Base-by-base conservation (phyloP, 2,888 invertebrate genomes). In the Aproaerema taeniolella region DNA sequence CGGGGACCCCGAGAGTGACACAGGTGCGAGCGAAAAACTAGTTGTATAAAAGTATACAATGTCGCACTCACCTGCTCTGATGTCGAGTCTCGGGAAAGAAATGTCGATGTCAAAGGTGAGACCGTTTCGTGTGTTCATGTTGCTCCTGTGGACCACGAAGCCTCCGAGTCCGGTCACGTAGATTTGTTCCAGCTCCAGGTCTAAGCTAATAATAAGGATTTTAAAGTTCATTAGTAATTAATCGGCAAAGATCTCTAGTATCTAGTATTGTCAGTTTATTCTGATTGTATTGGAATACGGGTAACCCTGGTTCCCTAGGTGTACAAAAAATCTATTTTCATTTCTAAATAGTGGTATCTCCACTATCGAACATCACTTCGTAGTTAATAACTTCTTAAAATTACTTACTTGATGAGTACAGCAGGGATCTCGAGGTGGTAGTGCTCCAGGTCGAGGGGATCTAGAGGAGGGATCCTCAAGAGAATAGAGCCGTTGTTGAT, bases 351-450 rank as follows among this genome's bases (percentile, higher is more conserved):
- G n/a, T n/a, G n/a, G n/a, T n/a, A n/a, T n/a, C n/a, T n/a, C n/a
- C n/a, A n/a, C n/a, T n/a, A n/a, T n/a, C n/a, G n/a, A n/a, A n/a
- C n/a, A n/a, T n/a, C n/a, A n/a, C n/a, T n/a, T n/a, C n/a, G n/a
- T n/a, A n/a, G n/a, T n/a, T n/a, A n/a, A n/a, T n/a, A n/a, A n/a
- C n/a, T n/a, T n/a, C n/a, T n/a, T n/a, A n/a, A n/a, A n/a, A n/a
- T n/a, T n/a, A 47, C 69, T 70, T 54, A 82, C 83, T 81, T 80
- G 41, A 81, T 52, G 20, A 81, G 54, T 33, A 67, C 75, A 45
- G 71, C 64, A 1, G 81, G 81, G 1, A 83, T 2, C 1, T 49
- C 36, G 1, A 85, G 25, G 28, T 64, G 62, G 44, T 46, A 58
- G 2, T 61, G 31, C 0, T 73, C 68, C 12, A 82, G 6, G 1